Percentiles rank a stretch among this genome's conserved stretches.
These are phyloP conservation scores for Macrophya annulata DNA, from an alignment of 2,888 invertebrate species.

Conservation along the genomic window DNA sequence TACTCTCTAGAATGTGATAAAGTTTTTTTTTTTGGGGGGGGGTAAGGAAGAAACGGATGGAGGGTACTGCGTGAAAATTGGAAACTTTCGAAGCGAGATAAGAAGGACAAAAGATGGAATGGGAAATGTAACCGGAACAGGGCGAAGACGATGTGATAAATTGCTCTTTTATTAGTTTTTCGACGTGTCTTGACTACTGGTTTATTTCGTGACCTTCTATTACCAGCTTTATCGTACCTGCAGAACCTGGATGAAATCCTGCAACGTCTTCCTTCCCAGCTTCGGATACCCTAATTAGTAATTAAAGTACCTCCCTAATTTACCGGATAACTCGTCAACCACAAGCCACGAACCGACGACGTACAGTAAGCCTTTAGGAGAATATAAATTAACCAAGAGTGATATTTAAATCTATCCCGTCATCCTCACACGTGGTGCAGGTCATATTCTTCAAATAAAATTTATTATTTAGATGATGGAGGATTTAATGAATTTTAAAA, in stretches of 20 bases:
- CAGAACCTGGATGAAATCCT: not conserved
- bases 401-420: not conserved
- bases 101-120: not conserved
- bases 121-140: constrained; percentile 28
- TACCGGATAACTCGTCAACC: constrained; percentile 33
- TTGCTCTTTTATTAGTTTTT: constrained; percentile 30
- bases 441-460: not conserved
- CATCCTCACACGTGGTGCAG: not conserved
- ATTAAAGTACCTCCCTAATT: constrained; percentile 46
- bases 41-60: not conserved
- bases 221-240: too few species aligned
- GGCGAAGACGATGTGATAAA: constrained; percentile 23
- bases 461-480: not conserved
- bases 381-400: constrained; percentile 16
- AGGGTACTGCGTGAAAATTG: not conserved
- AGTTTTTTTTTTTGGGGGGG: not conserved
- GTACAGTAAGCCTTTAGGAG: constrained; percentile 6
- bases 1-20: not conserved
- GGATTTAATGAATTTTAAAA: too few species aligned
- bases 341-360: constrained; percentile 30
- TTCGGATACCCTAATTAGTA: constrained; percentile 42
- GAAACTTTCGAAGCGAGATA: constrained; percentile 27
- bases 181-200: constrained; percentile 5
- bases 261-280: not conserved
- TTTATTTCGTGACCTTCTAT: not conserved